Evolutionary conservation across 2,113 vertebrate genomes (phyloP).

Genomic region (Lepisosteus osseus): DNA sequence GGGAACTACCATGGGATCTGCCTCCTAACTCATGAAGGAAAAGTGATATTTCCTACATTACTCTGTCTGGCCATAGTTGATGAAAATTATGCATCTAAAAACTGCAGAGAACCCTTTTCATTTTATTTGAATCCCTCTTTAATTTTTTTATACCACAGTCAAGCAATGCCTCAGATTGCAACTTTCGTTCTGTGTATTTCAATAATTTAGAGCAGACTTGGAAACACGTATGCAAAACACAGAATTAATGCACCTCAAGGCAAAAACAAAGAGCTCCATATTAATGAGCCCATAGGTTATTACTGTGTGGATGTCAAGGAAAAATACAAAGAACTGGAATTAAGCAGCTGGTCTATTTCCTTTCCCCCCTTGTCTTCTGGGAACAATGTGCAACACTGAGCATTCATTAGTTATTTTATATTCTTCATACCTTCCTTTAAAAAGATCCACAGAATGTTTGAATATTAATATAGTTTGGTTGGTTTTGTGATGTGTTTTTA

Average conservation of each 20-base stretch:
- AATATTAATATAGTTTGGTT: constrained; percentile 10
- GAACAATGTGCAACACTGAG: background rate
- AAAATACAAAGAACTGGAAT: background rate
- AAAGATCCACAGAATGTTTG: constrained; percentile 1
- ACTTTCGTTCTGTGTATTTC: background rate
- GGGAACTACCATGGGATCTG: background rate
- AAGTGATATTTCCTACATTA: background rate
- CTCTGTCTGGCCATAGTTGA: background rate
- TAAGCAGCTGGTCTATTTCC: background rate
- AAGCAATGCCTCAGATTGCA: no score
- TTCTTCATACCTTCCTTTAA: constrained; percentile 6
- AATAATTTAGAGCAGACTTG: background rate
- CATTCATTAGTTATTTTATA: constrained; percentile 17
- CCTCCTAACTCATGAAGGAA: constrained; percentile 4
- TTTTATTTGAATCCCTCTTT: no score
- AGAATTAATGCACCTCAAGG: constrained; percentile 5
- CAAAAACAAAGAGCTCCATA: constrained; percentile 8
- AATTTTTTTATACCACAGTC: no score
- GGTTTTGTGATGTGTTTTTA: background rate
- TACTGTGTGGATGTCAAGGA: background rate
- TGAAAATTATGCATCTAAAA: no score
- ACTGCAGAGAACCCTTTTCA: no score
- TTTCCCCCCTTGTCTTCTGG: constrained; percentile 12
- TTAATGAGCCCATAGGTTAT: constrained; percentile 2
- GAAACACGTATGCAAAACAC: background rate